A percentile compares a stretch with the other conserved stretches of the same genome.
Evolutionary conservation across 1,140 invertebrate genomes (phyloP).

Genomic region (Muscidifurax raptorellus): DNA sequence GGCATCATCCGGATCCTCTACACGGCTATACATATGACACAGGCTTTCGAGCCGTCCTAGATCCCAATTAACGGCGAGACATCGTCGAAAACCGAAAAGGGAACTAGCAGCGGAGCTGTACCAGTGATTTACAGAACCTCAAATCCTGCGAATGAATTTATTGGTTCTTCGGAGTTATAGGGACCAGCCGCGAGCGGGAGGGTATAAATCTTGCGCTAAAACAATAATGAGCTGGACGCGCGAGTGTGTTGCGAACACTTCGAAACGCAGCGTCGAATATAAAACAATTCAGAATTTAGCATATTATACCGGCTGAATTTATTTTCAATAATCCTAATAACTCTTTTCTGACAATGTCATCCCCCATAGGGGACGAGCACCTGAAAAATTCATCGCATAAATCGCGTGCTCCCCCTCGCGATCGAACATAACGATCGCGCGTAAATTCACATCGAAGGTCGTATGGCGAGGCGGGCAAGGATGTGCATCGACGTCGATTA

Average conservation of each 20-base stretch:
- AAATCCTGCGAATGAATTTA: conserved; percentile 48
- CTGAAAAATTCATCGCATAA: neutral
- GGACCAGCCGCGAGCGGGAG: conserved; percentile 22
- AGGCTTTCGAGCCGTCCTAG: conserved; percentile 3
- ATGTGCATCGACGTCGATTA: conserved; percentile 26
- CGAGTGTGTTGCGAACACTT: too few species aligned
- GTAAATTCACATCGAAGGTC: neutral
- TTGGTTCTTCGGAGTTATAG: conserved; percentile 12
- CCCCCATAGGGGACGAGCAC: neutral
- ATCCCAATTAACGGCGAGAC: conserved; percentile 48
- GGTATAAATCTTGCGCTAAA: conserved; percentile 29
- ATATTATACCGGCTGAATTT: neutral
- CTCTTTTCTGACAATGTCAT: neutral
- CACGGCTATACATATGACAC: conserved; percentile 30
- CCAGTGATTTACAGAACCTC: conserved; percentile 50
- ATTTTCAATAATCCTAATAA: neutral
- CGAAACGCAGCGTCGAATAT: too few species aligned
- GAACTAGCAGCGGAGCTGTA: neutral
- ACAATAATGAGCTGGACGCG: conserved; percentile 38
- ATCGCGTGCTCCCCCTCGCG: neutral
- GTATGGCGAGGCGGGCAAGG: neutral
- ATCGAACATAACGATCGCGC: neutral
- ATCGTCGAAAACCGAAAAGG: neutral
- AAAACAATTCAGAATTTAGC: neutral
- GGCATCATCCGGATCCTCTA: conserved; percentile 32